These are phyloP conservation scores for Pseudorasbora parva DNA, from an alignment of 2,113 vertebrate species.

Conservation along the genomic window DNA sequence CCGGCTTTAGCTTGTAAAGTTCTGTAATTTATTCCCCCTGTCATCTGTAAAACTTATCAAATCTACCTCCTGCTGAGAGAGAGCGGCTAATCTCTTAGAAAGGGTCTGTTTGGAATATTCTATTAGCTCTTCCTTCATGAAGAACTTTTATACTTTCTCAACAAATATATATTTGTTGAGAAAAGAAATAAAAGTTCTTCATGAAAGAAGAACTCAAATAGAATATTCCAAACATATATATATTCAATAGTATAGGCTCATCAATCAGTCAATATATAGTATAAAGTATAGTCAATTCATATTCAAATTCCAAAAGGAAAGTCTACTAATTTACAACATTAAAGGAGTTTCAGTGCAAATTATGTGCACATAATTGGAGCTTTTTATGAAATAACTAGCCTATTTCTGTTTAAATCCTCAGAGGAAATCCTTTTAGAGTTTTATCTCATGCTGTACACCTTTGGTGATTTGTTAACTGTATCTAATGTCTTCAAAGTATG, in stretches of 20 bases:
- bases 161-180: too few relatives aligned
- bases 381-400: not conserved
- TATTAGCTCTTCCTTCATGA: not conserved
- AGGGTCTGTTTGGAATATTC: conserved; percentile 18
- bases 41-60: conserved; percentile 58
- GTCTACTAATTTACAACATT: not conserved
- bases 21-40: conserved; percentile 56
- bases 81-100: conserved; percentile 9
- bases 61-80: conserved; percentile 54
- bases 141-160: not conserved
- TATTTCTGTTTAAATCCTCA: conserved; percentile 9
- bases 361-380: not conserved
- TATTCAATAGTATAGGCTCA: too few relatives aligned
- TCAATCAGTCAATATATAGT: too few relatives aligned
- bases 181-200: too few relatives aligned
- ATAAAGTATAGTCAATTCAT: not conserved
- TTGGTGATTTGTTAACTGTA: conserved; percentile 37
- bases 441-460: not conserved
- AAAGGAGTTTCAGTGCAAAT: not conserved
- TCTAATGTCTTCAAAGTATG: conserved; percentile 36
- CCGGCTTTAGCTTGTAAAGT: conserved; percentile 53
- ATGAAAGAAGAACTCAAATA: too few relatives aligned
- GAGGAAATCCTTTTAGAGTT: not conserved
- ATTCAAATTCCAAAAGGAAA: not conserved
- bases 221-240: too few relatives aligned